Evolutionary conservation across 2,113 vertebrate genomes (phyloP).

Genomic region (Mesocricetus auratus): DNA sequence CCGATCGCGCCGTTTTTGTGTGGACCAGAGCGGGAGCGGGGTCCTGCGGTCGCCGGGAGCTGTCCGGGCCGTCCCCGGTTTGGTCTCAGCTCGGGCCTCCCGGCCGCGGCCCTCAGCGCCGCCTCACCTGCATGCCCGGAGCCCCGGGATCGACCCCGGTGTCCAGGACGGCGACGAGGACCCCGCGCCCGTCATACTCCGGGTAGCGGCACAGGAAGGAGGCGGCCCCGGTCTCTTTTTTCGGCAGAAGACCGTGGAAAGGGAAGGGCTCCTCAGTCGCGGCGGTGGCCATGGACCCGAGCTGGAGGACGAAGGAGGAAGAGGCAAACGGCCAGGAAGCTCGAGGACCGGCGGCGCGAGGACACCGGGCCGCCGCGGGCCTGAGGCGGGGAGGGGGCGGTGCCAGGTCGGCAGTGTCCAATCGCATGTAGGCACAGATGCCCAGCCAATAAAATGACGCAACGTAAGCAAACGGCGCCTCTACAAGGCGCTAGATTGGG

Average conservation of each 20-base stretch:
- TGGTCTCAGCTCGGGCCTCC: neutral
- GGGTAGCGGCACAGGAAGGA: constrained; percentile 94
- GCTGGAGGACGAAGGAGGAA: neutral
- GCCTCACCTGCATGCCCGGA: constrained; percentile 96
- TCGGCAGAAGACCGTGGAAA: constrained; percentile 96
- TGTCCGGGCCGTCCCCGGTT: neutral
- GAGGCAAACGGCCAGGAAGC: constrained; percentile 47
- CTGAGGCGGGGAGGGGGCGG: neutral
- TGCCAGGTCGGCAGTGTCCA: neutral
- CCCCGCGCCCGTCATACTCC: constrained; percentile 95
- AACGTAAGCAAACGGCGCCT: constrained; percentile 31
- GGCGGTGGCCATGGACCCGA: constrained; percentile 91
- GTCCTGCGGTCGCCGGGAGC: neutral
- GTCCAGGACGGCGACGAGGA: constrained; percentile 95
- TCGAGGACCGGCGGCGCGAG: constrained; percentile 1
- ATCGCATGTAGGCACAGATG: neutral
- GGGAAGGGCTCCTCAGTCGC: constrained; percentile 94
- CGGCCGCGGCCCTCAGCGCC: neutral
- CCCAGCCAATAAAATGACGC: neutral
- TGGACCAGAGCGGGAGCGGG: neutral
- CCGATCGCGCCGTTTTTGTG: constrained; percentile 56
- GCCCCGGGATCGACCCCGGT: constrained; percentile 92
- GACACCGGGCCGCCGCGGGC: neutral
- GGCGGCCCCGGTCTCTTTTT: constrained; percentile 97
- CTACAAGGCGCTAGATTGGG: fast-evolving